Evolutionary conservation across 2,888 invertebrate genomes (phyloP), one percentile per base, ranked within the genome.

Genomic region (Deilephila elpenor): DNA sequence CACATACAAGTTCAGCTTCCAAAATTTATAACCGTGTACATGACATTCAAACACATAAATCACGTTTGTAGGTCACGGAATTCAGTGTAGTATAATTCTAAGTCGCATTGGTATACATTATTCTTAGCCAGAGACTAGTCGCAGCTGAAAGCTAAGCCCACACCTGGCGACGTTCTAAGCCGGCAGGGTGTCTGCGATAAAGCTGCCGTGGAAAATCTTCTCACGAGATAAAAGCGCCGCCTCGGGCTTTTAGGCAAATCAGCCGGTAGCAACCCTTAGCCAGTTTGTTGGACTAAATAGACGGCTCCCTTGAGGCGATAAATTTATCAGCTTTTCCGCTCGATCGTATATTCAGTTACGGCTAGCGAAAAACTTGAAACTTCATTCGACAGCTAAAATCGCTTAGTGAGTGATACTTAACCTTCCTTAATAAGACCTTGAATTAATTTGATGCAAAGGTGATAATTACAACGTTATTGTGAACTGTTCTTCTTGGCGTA

Each of bases 221-320:
- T 29, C 51, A 67, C 25, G 67, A 67, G 67, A 67, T 67, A 67
- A 51, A 64, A 67, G 67, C 67, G 34, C n/a, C 62, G 67, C 51
- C 56, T 73, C 51, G 74, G 74, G 79, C 80, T 82, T 80, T 80
- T 80, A 82, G 79, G 78, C 77, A 82, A 82, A 80, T 80, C 78
- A 75, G 74, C 70, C 73, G 60, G 77, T 71, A 71, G 76, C 76
- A 74, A 78, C 78, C 74, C 78, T 78, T 78, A 77, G 62, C 73
- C 75, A 77, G 71, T 73, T 78, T 75, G 56, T 74, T 77, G 76
- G 72, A 75, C 74, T 74, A 74, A 77, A 79, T 76, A 78, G 76
- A 76, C 74, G 78, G 75, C 32, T 81, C 79, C 76, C 77, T 71
- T 64, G 77, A 76, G 78, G 76, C 77, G 20, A 78, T 81, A 78